A percentile compares a stretch with the other conserved stretches of the same genome.
Evolutionary conservation across 2,797 vertebrate species (phyloP).

Genomic region (Borostomias antarcticus): DNA sequence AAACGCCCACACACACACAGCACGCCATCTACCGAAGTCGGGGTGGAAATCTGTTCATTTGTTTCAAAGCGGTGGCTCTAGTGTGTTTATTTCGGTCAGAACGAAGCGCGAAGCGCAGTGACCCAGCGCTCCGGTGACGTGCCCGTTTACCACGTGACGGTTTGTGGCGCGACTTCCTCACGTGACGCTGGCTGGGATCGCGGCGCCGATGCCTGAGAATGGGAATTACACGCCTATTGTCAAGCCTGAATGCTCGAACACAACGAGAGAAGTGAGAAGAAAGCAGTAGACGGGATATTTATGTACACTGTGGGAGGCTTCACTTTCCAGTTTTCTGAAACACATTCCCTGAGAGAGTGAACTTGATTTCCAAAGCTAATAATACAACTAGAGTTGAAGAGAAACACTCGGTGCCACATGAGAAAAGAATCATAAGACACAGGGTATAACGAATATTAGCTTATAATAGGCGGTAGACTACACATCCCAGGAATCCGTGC

Average conservation of each 20-base stretch:
- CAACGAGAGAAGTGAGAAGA: background rate
- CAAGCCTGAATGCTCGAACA: background rate
- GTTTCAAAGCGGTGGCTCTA: too few relatives aligned
- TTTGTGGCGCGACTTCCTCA: constrained; percentile 46
- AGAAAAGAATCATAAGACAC: constrained; percentile 21
- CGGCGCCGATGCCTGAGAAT: constrained; percentile 48
- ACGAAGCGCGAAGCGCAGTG: too few relatives aligned
- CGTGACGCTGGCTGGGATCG: constrained; percentile 51
- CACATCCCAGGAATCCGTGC: constrained; percentile 25
- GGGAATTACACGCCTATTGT: constrained; percentile 3
- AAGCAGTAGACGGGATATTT: background rate
- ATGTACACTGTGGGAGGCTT: constrained; percentile 17
- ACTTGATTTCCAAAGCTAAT: constrained; percentile 18
- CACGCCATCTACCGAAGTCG: too few relatives aligned
- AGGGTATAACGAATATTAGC: constrained; percentile 16
- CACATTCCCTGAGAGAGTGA: background rate
- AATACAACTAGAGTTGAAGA: constrained; percentile 39
- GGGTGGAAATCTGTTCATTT: too few relatives aligned
- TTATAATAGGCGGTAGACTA: constrained; percentile 17
- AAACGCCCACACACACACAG: too few relatives aligned
- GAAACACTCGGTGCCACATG: constrained; percentile 11
- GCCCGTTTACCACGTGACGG: constrained; percentile 40
- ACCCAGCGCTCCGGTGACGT: too few relatives aligned
- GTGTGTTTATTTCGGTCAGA: too few relatives aligned
- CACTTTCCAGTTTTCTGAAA: constrained; percentile 17